Evolutionary conservation across 2,113 vertebrate genomes (phyloP), one percentile per base, ranked within the genome.

Genomic region (Scatophagus argus): DNA sequence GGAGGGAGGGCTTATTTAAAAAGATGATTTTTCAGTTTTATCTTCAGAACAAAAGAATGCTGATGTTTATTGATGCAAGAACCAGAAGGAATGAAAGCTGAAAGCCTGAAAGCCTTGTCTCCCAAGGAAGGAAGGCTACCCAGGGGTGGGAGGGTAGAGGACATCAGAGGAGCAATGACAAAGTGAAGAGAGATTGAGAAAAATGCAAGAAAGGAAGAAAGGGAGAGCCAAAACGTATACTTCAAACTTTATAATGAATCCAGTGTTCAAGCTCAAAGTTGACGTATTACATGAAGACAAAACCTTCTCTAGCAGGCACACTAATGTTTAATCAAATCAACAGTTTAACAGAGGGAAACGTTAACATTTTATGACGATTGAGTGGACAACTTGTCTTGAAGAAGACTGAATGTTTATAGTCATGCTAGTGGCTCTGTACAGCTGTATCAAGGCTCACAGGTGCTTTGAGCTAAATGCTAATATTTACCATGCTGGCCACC

Each of bases 21-120:
- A 69, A 71, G 60, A 78, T 55, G 47, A 74, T 38, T 71, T 81
- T 77, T 63, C 56, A 68, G 51, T 69, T 36, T 21, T 47, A 38
- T 56, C 59, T 29, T 59, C 3, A 34, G 58, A 47, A 64, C 47
- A 58, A 44, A 27, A 62, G 3, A 31, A 59, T 56, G 6, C 14
- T 36, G 56, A 63, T 68, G 47, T 52, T 56, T 31, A 21, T 4
- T 76, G 55, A 49, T 1, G 9, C 21, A 70, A 64, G 52, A 81
- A 11, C 14, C 54, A 36, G 52, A 70, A 31, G 56, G 16, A 1
- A 68, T 43, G 7, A 62, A 66, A 77, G 56, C 9, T 17, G 23
- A 29, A 23, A 44, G 64, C 19, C 16, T 27, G 27, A 51, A 64
- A 58, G 56, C 51, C 36, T 47, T 46, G 38, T 41, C 19, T 19